A percentile compares a stretch with the other conserved stretches of the same genome.
phyloP scores from a whole-genome alignment of 1,140 invertebrate species.

The Bactericera cockerelli region DNA sequence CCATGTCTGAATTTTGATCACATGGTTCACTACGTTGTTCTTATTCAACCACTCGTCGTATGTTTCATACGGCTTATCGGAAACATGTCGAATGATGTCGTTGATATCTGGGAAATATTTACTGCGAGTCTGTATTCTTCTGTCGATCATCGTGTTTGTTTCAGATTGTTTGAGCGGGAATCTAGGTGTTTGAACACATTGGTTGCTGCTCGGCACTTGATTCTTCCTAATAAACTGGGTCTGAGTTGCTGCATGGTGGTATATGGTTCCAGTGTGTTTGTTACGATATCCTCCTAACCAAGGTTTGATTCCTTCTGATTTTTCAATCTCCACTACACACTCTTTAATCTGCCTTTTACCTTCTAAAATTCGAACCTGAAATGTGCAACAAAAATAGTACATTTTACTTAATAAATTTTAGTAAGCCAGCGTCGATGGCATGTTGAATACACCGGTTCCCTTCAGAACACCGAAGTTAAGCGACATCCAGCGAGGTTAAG shows the following conservation, averaged over 20 bases:
- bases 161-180: slow-evolving; percentile 7
- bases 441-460: too few relatives aligned
- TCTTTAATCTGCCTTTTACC: slow-evolving; percentile 7
- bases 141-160: slow-evolving; percentile 8
- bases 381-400: background rate
- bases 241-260: slow-evolving; percentile 18
- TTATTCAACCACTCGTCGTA: slow-evolving; percentile 14
- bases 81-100: slow-evolving; percentile 12
- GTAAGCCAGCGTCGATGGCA: too few relatives aligned
- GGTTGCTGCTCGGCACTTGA: background rate
- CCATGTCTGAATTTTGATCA: slow-evolving; percentile 14
- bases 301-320: slow-evolving; percentile 13
- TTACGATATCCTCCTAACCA: slow-evolving; percentile 21
- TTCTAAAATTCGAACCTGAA: background rate
- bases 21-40: slow-evolving; percentile 12
- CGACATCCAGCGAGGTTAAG: too few relatives aligned
- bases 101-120: slow-evolving; percentile 8
- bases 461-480: too few relatives aligned
- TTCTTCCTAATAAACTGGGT: slow-evolving; percentile 11
- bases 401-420: too few relatives aligned
- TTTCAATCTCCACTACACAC: slow-evolving; percentile 21
- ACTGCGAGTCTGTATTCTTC: slow-evolving; percentile 11
- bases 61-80: slow-evolving; percentile 10
- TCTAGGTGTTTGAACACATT: slow-evolving; percentile 14
- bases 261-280: slow-evolving; percentile 12